Conservation (phyloP, 2,888 invertebrate genomes). For the Synanthedon myopaeformis region DNA sequence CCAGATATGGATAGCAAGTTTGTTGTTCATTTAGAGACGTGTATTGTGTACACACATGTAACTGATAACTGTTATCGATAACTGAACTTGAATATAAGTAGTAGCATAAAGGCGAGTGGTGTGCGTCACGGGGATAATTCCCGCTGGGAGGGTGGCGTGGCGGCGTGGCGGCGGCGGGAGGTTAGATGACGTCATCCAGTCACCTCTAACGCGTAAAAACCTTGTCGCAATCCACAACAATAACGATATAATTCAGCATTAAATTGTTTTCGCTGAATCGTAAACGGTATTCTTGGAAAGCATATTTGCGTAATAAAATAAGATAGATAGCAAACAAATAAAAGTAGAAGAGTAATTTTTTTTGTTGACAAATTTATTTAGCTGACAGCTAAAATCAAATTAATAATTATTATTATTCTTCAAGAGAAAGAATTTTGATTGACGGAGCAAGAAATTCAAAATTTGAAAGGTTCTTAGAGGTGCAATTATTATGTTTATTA, state of each 20-base stretch:
- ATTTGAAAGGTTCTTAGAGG: no score
- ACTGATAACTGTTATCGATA: background rate
- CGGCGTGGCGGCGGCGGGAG: slow-evolving; percentile 10
- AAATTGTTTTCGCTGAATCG: slow-evolving; percentile 1
- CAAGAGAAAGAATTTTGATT: no score
- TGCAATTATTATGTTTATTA: no score
- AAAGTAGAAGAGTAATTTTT: no score
- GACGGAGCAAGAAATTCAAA: no score
- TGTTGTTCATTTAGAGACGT: background rate
- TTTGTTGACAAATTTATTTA: no score
- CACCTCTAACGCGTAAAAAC: slow-evolving; percentile 8
- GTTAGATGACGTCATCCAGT: slow-evolving; percentile 31
- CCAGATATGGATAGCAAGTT: no score
- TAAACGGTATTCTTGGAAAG: slow-evolving; percentile 1
- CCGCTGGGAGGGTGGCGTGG: slow-evolving; percentile 15
- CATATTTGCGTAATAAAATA: background rate
- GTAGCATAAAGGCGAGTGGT: slow-evolving; percentile 14
- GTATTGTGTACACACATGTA: background rate
- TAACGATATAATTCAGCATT: slow-evolving; percentile 5
- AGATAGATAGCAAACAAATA: no score
- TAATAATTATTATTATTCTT: no score
- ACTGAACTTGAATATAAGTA: background rate
- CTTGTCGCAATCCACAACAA: slow-evolving; percentile 11
- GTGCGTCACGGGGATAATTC: slow-evolving; percentile 47
- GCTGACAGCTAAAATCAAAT: no score